Conservation (phyloP, 2,797 vertebrate genomes). For the Poecilia picta region DNA sequence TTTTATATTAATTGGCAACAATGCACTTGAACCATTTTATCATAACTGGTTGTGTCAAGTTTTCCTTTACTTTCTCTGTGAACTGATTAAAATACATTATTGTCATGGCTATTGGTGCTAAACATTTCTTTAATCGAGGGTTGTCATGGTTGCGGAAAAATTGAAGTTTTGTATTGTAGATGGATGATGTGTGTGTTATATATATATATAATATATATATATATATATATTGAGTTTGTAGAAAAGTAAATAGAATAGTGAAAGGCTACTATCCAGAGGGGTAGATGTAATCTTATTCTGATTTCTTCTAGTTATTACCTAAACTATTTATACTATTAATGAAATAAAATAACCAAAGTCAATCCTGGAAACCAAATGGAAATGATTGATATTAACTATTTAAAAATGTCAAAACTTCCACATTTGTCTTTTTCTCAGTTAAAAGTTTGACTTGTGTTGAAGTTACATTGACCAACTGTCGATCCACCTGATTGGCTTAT, state of each 20-base stretch:
- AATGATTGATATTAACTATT: not conserved
- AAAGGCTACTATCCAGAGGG: not conserved
- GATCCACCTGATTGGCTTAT: not conserved
- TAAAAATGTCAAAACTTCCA: not conserved
- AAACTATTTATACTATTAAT: too few species aligned
- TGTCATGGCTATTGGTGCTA: not conserved
- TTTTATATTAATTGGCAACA: slow-evolving; percentile 2
- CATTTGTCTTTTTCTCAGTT: not conserved
- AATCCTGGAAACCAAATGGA: not conserved
- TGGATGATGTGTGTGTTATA: not conserved
- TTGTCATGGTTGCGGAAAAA: not conserved
- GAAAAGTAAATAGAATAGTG: not conserved
- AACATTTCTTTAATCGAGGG: not conserved
- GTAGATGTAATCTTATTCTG: too few species aligned
- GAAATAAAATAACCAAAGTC: too few species aligned
- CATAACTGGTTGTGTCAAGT: slow-evolving; percentile 17
- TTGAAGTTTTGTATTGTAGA: not conserved
- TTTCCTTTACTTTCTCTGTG: slow-evolving; percentile 24
- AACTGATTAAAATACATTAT: not conserved
- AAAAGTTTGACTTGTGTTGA: not conserved
- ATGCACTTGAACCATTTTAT: slow-evolving; percentile 34
- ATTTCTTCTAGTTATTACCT: too few species aligned
- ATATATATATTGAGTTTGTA: not conserved
- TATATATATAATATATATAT: too few species aligned
- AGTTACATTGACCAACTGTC: not conserved